Conservation (phyloP, 2,888 invertebrate species). For the Archaeoteleia sp. region DNA sequence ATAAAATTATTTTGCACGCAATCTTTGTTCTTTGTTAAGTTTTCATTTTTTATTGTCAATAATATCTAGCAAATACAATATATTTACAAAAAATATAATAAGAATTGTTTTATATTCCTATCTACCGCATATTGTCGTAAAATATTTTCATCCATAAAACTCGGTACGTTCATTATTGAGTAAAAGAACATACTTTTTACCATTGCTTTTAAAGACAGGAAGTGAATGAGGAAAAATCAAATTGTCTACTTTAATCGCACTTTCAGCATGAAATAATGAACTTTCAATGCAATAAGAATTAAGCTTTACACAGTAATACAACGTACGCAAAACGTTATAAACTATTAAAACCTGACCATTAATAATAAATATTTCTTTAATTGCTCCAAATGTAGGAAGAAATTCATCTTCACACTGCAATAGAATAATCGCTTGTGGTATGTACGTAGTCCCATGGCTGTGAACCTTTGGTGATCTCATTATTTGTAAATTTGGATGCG, state of each 20-base stretch:
- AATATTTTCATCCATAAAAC: constrained; percentile 10
- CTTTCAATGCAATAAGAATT: constrained; percentile 40
- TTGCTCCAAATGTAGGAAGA: constrained; percentile 38
- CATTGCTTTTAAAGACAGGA: constrained; percentile 8
- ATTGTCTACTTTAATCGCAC: constrained; percentile 15
- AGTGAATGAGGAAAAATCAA: constrained; percentile 36
- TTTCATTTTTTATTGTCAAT: too few species aligned
- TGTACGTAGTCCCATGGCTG: constrained; percentile 20
- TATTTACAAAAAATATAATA: too few species aligned
- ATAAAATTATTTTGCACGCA: too few species aligned
- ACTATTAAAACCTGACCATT: constrained; percentile 19
- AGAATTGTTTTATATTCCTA: too few species aligned
- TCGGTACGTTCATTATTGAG: constrained; percentile 26
- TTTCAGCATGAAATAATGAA: neutral
- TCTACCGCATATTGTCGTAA: too few species aligned
- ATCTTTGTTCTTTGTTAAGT: too few species aligned
- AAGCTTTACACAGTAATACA: constrained; percentile 19
- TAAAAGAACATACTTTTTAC: constrained; percentile 14
- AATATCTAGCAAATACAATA: too few species aligned
- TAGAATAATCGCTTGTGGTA: constrained; percentile 28
- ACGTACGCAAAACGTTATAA: constrained; percentile 17
- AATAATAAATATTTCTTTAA: constrained; percentile 36
- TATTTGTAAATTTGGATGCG: constrained; percentile 9
- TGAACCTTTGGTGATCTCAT: constrained; percentile 27
- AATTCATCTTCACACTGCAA: constrained; percentile 22